Evolutionary conservation across 2,888 invertebrate genomes (phyloP), one percentile per base, ranked within the genome.

Genomic region (Sialis lutaria): DNA sequence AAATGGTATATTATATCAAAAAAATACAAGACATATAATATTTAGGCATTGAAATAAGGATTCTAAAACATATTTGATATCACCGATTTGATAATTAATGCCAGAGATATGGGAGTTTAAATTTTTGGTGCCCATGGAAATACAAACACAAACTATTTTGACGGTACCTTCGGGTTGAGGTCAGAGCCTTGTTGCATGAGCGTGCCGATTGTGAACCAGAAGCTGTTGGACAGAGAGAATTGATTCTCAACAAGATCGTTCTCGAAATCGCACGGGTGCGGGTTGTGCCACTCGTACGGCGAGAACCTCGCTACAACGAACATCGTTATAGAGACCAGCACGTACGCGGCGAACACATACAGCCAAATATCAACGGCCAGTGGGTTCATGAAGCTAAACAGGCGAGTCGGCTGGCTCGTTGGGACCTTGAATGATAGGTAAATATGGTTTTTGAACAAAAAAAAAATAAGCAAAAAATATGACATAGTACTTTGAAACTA

Each of bases 131-230:
- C 22, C 22, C 22, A 22, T 22, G 22, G 2, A 22, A 22, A 22
- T 22, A 22, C 4, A 22, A 2, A 22, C 22, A 22, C 22, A 22
- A 22, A 22, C 22, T 6, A 31, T 12, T 30, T 22, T 22, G 22
- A 22, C 22, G 22, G 22, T 58, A 78, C 78, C 74, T 75, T 86
- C 5, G 89, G 89, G 63, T 83, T 82, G 47, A 83, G 67, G 58
- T 82, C 82, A 40, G 81, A 81, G 53, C 85, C 84, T 64, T 88
- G 87, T 58, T 87, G 87, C 81, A 90, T 85, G 44, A 90, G 70
- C 1, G 87, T 87, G n/a, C 87, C 88, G 47, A 87, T 83, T 30
- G 85, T 82, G 64, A 88, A 88, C 88, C 88, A 89, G 62, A 89
- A 82, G 57, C 82, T 82, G 64, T 90, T 88, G 33, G 83, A 73